Percentiles rank a stretch among this genome's conserved stretches.
These are phyloP conservation scores for Ypsolopha scabrella DNA, from an alignment of 2,888 invertebrate genomes.

Conservation along the genomic window DNA sequence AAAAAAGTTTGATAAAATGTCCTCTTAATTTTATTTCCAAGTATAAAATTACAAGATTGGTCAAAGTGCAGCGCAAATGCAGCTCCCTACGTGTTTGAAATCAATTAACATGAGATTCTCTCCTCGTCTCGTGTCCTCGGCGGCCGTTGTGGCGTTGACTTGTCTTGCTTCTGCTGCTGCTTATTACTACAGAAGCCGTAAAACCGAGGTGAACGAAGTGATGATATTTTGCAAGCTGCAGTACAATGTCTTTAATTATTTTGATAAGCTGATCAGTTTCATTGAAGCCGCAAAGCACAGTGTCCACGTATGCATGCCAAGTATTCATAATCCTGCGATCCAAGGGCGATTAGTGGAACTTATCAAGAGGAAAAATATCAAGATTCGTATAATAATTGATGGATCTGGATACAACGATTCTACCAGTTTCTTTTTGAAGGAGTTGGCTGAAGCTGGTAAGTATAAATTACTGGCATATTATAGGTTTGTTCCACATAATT, in stretches of 20 bases:
- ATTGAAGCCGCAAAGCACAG: constrained; percentile 46
- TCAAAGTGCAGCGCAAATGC: constrained; percentile 21
- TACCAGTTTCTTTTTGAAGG: constrained; percentile 47
- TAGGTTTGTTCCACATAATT: no score
- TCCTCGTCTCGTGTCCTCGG: constrained; percentile 46
- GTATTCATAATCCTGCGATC: constrained; percentile 58
- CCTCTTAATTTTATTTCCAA: constrained; percentile 50
- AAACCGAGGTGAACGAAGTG: constrained; percentile 50
- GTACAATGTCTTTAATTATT: constrained; percentile 53
- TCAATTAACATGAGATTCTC: constrained; percentile 26
- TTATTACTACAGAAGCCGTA: constrained; percentile 49
- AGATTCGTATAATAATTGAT: constrained; percentile 51
- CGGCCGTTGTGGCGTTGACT: constrained; percentile 47
- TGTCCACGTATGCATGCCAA: constrained; percentile 58
- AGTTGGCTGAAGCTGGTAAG: constrained; percentile 54
- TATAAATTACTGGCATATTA: constrained; percentile 5
- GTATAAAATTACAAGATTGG: no score
- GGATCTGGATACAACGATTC: constrained; percentile 47
- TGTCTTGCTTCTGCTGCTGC: constrained; percentile 56
- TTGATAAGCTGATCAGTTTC: constrained; percentile 55
- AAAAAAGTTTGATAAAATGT: constrained; percentile 19
- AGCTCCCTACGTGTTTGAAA: constrained; percentile 42
- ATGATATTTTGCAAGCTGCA: constrained; percentile 65
- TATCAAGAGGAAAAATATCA: constrained; percentile 43
- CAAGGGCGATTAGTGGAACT: constrained; percentile 48